These are phyloP conservation scores for Synanthedon formicaeformis DNA, from an alignment of 2,888 invertebrate genomes.

Conservation along the genomic window DNA sequence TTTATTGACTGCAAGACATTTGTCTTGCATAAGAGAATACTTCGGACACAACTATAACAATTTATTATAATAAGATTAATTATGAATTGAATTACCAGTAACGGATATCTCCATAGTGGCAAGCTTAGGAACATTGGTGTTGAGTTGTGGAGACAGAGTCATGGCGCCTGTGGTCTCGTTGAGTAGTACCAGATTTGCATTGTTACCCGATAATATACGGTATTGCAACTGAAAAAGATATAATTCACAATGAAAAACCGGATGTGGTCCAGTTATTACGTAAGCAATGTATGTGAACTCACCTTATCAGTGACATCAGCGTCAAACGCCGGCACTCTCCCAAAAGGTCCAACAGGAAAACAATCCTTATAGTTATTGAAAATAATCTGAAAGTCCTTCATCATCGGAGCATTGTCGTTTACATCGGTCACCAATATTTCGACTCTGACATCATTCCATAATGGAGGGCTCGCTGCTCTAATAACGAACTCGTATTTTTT, in stretches of 20 bases:
- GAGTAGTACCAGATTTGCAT: conserved; percentile 87
- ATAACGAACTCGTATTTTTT: conserved; percentile 91
- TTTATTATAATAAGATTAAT: not conserved
- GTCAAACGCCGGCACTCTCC: conserved; percentile 92
- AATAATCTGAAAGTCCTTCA: conserved; percentile 92
- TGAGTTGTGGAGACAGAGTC: conserved; percentile 89
- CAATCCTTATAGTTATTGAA: conserved; percentile 96
- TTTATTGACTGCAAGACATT: no score
- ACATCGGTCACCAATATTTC: conserved; percentile 92
- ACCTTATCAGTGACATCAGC: conserved; percentile 92
- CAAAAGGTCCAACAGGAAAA: conserved; percentile 93
- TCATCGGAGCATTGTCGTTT: conserved; percentile 93
- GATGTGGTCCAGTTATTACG: not conserved
- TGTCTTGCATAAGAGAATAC: no score
- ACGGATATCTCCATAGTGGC: conserved; percentile 96
- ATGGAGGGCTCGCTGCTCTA: conserved; percentile 89
- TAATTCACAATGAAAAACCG: not conserved
- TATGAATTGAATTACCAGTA: conserved; percentile 63
- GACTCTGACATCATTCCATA: conserved; percentile 89
- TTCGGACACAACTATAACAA: not conserved
- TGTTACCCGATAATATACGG: conserved; percentile 90
- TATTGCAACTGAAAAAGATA: conserved; percentile 73
- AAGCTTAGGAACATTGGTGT: conserved; percentile 94
- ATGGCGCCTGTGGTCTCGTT: conserved; percentile 88
- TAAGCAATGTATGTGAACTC: conserved; percentile 2